Evolutionary conservation across 2,113 vertebrate genomes (phyloP), one percentile per base, ranked within the genome.

Genomic region (Sula dactylatra): DNA sequence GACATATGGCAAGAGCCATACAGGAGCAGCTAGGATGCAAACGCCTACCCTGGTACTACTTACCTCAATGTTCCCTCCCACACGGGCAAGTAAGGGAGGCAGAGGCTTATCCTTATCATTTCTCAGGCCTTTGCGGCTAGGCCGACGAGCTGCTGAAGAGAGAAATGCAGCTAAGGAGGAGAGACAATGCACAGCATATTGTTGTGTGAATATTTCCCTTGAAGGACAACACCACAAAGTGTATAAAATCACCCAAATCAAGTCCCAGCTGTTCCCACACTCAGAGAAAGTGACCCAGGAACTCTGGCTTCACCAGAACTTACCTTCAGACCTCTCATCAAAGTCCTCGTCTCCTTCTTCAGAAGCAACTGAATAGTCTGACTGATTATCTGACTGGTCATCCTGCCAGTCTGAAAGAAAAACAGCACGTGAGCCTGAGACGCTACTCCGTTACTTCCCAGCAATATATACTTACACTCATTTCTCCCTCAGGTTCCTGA

Each of bases 281-380:
- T 40, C 49, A 42, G 40, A 47, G 13, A 27, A 85, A 90, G 27
- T 11, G 38, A 65, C 12, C 22, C n/a, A 86, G 56, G 52, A 73
- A 54, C 59, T 36, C 78, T 69, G 52, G 32, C 54, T 84, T 74
- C 93, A 83, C 42, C 18, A 90, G 25, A 76, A 58, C 97, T 94
- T 97, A 99, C 99, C 99, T 99, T 99, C 99, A 90, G 98, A 98
- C 11, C 99, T 98, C 93, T 99, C 99, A 94, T 99, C 99, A 72
- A 99, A 99, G 98, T 99, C 99, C 90, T 99, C 99, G 6, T 99
- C 99, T 74, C 99, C 99, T 97, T 99, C 99, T 97, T 99, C 99
- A 36, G 99, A 99, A 62, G 99, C 99, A 98, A 99, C 99, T 2
- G 99, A 99, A 94, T 99, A 99, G 97, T 99, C 99, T 13, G 99